Evolutionary conservation across 2,888 invertebrate species (phyloP).

Genomic region (Tenthredo scrophulariae): DNA sequence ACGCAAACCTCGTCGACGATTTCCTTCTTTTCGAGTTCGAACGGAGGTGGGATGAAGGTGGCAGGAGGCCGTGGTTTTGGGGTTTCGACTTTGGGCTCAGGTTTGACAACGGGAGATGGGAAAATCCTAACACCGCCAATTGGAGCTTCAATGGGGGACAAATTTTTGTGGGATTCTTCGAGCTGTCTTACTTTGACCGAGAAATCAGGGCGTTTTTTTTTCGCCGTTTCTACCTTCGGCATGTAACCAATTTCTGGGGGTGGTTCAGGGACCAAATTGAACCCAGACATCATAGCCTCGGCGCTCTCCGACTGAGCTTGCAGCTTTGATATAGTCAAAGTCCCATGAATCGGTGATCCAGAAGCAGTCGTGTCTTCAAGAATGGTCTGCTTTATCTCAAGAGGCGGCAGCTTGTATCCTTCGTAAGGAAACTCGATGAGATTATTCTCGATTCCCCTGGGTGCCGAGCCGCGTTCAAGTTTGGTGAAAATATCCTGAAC

Average conservation of each 20-base stretch:
- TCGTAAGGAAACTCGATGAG: constrained; percentile 76
- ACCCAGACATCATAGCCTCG: constrained; percentile 76
- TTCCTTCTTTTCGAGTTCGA: constrained; percentile 68
- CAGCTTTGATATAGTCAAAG: constrained; percentile 70
- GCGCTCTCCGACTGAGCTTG: constrained; percentile 73
- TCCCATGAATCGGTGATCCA: constrained; percentile 72
- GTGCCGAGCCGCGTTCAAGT: constrained; percentile 68
- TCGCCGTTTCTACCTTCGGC: constrained; percentile 78
- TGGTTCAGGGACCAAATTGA: constrained; percentile 84
- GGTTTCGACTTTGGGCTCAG: constrained; percentile 64
- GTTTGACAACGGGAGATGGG: constrained; percentile 69
- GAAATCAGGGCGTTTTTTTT: constrained; percentile 79
- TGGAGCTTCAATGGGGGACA: constrained; percentile 80
- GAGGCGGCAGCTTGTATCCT: constrained; percentile 69
- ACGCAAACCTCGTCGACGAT: constrained; percentile 65
- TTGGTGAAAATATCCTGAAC: constrained; percentile 74
- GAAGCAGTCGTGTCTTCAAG: constrained; percentile 72
- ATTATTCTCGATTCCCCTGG: constrained; percentile 73
- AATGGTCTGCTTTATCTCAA: constrained; percentile 68
- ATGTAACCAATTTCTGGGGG: constrained; percentile 86
- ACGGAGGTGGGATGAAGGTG: constrained; percentile 67
- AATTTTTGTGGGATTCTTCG: constrained; percentile 81
- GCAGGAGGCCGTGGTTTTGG: constrained; percentile 64
- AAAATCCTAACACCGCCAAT: constrained; percentile 82
- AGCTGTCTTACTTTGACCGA: constrained; percentile 82